phyloP scores from a whole-genome alignment of 2,797 vertebrate genomes.

The Xiphophorus birchmanni region DNA sequence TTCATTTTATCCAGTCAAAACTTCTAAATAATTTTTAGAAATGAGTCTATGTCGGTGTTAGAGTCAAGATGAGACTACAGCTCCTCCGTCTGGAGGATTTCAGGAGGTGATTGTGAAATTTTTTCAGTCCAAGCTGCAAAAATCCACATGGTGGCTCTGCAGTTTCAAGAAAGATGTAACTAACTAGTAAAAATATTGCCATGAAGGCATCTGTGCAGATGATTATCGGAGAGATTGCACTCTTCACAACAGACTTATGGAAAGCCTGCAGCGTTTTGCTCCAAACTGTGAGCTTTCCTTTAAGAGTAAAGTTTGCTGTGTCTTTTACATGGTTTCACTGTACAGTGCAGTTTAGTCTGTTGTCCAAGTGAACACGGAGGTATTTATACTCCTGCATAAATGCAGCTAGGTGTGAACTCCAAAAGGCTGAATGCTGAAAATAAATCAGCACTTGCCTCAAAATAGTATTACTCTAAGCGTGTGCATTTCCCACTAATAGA shows the following conservation, averaged over 20 bases:
- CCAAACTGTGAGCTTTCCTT: neutral
- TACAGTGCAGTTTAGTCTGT: neutral
- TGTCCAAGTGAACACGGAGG: neutral
- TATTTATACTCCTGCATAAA: neutral
- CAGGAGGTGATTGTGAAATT: neutral
- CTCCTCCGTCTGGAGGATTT: slow-evolving; percentile 5
- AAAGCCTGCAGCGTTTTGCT: neutral
- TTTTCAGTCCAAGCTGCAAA: neutral
- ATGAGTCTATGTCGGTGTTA: neutral
- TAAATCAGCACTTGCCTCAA: neutral
- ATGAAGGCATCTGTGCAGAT: neutral
- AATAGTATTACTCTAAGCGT: neutral
- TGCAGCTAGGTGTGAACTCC: neutral
- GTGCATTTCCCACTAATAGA: neutral
- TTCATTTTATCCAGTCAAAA: neutral
- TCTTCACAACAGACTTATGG: neutral
- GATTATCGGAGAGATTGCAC: neutral
- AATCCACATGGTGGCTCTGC: slow-evolving; percentile 49
- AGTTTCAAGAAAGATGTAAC: neutral
- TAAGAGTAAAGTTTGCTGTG: neutral
- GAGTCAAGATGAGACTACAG: neutral
- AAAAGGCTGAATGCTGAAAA: neutral
- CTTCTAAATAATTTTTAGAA: neutral
- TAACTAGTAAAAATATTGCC: neutral
- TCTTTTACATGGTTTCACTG: neutral